phyloP scores from a whole-genome alignment of 2,888 invertebrate species.

The Proisotoma minuta region DNA sequence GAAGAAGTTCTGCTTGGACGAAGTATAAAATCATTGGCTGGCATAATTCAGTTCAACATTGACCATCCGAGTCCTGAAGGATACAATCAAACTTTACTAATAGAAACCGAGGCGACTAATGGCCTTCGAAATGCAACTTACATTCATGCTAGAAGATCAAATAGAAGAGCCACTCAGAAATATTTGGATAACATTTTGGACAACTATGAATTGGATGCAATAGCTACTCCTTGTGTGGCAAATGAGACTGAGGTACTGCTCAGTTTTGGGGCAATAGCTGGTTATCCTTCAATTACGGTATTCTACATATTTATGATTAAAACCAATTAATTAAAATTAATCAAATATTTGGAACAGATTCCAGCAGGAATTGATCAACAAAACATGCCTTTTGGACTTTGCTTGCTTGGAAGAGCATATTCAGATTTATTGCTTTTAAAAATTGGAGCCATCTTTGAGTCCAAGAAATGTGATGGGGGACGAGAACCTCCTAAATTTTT shows the following conservation, averaged over 20 bases:
- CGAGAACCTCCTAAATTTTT: too few relatives aligned
- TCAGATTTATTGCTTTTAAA: conserved; percentile 21
- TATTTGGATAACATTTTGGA: conserved; percentile 13
- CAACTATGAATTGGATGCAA: conserved; percentile 15
- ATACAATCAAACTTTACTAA: conserved; percentile 24
- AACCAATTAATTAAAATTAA: too few relatives aligned
- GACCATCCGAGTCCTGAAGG: conserved; percentile 23
- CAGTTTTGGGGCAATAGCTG: conserved; percentile 21
- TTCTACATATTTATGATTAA: background rate
- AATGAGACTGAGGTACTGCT: conserved; percentile 2
- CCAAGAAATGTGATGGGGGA: too few relatives aligned
- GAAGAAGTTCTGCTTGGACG: background rate
- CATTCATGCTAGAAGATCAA: background rate
- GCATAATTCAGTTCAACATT: conserved; percentile 29
- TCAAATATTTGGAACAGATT: too few relatives aligned
- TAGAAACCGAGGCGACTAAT: conserved; percentile 24
- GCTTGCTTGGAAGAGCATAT: conserved; percentile 25
- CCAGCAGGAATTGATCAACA: conserved; percentile 28
- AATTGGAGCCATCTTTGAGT: too few relatives aligned
- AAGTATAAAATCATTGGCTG: conserved; percentile 18
- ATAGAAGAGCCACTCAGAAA: conserved; percentile 11
- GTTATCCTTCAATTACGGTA: conserved; percentile 28
- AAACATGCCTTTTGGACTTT: conserved; percentile 30
- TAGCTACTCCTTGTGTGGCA: conserved; percentile 18
- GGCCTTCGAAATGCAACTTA: conserved; percentile 25